Percentiles rank a stretch among this genome's conserved stretches.
phyloP scores from a whole-genome alignment of 2,888 invertebrate species.

The Metallyticus violacea region DNA sequence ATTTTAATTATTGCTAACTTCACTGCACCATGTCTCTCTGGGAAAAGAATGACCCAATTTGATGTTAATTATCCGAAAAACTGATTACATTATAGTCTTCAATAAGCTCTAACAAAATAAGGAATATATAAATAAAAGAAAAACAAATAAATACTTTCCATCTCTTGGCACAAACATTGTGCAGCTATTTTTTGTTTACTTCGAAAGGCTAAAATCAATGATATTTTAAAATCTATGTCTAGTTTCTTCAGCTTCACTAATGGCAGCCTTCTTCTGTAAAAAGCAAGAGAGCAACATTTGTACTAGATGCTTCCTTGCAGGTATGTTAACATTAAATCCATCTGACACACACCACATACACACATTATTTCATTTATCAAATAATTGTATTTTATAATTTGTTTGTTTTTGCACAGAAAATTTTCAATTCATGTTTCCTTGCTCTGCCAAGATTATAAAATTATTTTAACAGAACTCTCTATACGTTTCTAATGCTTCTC shows the following conservation, averaged over 20 bases:
- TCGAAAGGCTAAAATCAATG: neutral
- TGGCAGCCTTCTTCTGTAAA: neutral
- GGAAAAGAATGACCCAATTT: neutral
- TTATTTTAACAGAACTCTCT: neutral
- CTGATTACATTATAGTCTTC: neutral
- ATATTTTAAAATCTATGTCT: neutral
- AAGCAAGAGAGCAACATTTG: neutral
- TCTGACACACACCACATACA: neutral
- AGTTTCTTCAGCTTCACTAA: neutral
- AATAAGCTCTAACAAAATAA: neutral
- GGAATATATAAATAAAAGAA: neutral
- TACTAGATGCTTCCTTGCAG: neutral
- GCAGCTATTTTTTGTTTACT: neutral
- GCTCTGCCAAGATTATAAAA: constrained; percentile 7
- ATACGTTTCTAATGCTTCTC: neutral
- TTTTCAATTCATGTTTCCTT: neutral
- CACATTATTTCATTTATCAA: neutral
- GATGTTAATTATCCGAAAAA: neutral
- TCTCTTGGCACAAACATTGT: neutral
- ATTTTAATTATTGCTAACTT: constrained; percentile 9
- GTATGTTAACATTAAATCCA: neutral
- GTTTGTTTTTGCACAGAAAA: neutral
- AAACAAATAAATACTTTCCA: neutral
- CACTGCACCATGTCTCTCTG: neutral
- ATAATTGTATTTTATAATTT: neutral